Conservation (phyloP, 2,888 invertebrate species). For the Lordiphosa fenestrarum region DNA sequence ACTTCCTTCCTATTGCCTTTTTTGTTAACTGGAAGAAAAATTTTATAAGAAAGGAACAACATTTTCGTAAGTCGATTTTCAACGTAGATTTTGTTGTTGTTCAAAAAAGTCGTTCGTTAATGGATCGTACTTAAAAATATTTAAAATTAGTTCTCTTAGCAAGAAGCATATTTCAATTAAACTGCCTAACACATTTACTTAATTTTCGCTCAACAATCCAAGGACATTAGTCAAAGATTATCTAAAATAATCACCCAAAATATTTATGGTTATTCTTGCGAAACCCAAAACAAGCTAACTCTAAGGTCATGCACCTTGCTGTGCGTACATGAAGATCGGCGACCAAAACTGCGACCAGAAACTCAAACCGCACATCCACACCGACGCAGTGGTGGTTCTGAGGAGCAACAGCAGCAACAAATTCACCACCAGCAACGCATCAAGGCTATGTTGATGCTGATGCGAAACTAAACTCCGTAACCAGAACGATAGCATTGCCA, state of each 20-base stretch:
- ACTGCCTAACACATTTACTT: too few species aligned
- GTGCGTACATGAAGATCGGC: slow-evolving; percentile 63
- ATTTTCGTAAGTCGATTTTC: too few species aligned
- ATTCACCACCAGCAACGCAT: not conserved
- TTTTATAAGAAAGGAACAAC: too few species aligned
- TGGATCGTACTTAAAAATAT: too few species aligned
- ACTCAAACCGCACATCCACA: slow-evolving; percentile 60
- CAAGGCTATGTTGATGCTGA: slow-evolving; percentile 23
- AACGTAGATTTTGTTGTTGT: too few species aligned
- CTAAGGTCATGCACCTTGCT: slow-evolving; percentile 71
- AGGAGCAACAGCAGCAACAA: slow-evolving; percentile 16
- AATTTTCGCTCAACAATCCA: slow-evolving; percentile 38
- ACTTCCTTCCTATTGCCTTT: too few species aligned
- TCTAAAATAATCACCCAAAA: slow-evolving; percentile 77
- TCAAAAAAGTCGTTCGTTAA: too few species aligned
- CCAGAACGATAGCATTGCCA: slow-evolving; percentile 57
- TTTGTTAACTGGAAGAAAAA: too few species aligned
- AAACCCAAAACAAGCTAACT: slow-evolving; percentile 38
- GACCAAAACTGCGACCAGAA: slow-evolving; percentile 69
- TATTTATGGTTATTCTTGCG: slow-evolving; percentile 66
- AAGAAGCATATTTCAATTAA: too few species aligned
- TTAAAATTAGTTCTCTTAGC: too few species aligned
- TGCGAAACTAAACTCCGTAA: slow-evolving; percentile 66
- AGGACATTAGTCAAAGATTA: slow-evolving; percentile 70
- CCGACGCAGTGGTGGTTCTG: slow-evolving; percentile 7